A percentile compares a stretch with the other conserved stretches of the same genome.
These are phyloP conservation scores for Xenentodon cancila DNA, from an alignment of 2,797 vertebrate genomes.

Conservation along the genomic window DNA sequence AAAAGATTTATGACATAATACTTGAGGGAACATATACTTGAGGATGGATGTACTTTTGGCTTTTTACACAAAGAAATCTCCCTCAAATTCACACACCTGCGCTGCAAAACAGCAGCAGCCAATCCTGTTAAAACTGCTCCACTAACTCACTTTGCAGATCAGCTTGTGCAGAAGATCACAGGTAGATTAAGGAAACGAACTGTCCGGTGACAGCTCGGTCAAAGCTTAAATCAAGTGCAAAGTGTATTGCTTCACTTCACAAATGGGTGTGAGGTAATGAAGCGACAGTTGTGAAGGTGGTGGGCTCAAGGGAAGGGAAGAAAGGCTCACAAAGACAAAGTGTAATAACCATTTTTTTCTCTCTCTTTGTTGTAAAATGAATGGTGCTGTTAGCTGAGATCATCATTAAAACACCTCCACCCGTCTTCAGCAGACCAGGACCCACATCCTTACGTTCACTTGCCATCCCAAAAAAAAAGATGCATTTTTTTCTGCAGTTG, in stretches of 20 bases:
- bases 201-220: constrained; percentile 12
- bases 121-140: too few species aligned
- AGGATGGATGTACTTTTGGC: too few species aligned
- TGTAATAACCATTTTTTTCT: constrained; percentile 31
- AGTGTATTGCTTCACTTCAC: constrained; percentile 2
- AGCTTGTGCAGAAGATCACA: background rate
- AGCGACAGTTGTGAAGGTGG: background rate
- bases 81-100: too few species aligned
- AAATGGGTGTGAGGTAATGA: constrained; percentile 27
- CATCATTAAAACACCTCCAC: constrained; percentile 54
- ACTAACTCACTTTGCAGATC: too few species aligned
- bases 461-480: too few species aligned
- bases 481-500: too few species aligned
- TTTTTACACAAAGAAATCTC: too few species aligned
- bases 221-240: constrained; percentile 23
- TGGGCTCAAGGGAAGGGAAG: background rate
- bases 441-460: constrained; percentile 61
- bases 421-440: constrained; percentile 45
- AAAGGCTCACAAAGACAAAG: constrained; percentile 34
- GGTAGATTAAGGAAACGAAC: constrained; percentile 7
- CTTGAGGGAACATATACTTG: too few species aligned
- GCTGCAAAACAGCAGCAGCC: too few species aligned
- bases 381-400: constrained; percentile 13
- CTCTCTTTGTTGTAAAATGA: constrained; percentile 21
- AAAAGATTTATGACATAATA: too few species aligned